These are phyloP conservation scores for Laothoe populi DNA, from an alignment of 2,888 invertebrate species.

Conservation along the genomic window DNA sequence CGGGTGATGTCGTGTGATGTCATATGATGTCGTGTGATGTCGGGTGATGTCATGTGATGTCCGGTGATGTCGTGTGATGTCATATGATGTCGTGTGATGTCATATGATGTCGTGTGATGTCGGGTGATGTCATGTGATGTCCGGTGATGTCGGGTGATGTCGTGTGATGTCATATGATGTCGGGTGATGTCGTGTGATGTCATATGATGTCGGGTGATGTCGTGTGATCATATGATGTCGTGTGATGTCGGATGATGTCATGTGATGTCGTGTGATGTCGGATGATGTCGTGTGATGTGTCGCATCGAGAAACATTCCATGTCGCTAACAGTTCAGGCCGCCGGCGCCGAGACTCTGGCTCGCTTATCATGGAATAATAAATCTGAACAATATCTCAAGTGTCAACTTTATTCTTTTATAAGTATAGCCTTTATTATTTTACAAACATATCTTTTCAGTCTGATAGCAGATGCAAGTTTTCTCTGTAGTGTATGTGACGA, in stretches of 20 bases:
- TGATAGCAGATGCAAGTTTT: conserved; percentile 82
- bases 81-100: too few species aligned
- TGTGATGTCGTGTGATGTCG: background rate
- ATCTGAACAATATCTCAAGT: conserved; percentile 76
- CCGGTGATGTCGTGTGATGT: too few species aligned
- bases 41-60: too few species aligned
- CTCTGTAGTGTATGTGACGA: conserved; percentile 80
- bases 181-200: too few species aligned
- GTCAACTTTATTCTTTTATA: conserved; percentile 71
- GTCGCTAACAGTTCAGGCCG: conserved; percentile 59
- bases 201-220: background rate
- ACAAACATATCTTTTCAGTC: conserved; percentile 81
- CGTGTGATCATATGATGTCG: too few species aligned
- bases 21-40: too few species aligned
- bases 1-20: too few species aligned
- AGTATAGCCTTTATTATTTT: conserved; percentile 74
- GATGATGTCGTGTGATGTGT: conserved; percentile 32
- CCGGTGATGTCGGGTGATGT: too few species aligned
- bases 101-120: too few species aligned
- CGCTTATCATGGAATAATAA: conserved; percentile 64
- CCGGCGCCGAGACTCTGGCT: conserved; percentile 38
- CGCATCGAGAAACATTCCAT: conserved; percentile 79
- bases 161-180: too few species aligned
- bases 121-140: too few species aligned
- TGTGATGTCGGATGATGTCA: too few species aligned